Conservation (phyloP, 2,113 vertebrate genomes). For the Microcebus tavaratra region DNA sequence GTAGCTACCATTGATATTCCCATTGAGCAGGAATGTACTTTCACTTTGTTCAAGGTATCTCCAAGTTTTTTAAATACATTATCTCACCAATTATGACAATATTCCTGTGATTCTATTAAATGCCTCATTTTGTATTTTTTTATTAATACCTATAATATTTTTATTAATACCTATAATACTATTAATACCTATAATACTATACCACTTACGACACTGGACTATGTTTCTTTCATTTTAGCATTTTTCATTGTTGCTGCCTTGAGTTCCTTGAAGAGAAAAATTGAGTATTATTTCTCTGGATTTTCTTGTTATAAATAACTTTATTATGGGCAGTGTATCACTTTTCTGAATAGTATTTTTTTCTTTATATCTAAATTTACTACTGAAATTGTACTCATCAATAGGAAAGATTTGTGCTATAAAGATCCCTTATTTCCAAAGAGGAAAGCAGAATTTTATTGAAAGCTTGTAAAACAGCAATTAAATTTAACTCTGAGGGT, state of each 20-base stretch:
- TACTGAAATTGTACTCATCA: conserved; percentile 33
- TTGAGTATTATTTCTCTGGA: not conserved
- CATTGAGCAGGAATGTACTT: not conserved
- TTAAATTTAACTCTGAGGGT: conserved; percentile 53
- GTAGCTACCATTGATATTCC: not conserved
- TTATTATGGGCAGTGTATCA: not conserved
- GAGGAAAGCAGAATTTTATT: conserved; percentile 47
- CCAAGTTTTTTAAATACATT: not conserved
- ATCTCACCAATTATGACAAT: not conserved
- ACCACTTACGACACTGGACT: not conserved
- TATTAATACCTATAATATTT: not conserved
- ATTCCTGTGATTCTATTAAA: not conserved
- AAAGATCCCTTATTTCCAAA: conserved; percentile 59
- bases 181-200: no score
- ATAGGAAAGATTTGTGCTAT: not conserved
- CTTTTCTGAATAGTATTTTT: conserved; percentile 41
- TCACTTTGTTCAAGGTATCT: not conserved
- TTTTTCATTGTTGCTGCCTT: not conserved
- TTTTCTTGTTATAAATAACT: conserved; percentile 46
- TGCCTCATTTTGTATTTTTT: not conserved
- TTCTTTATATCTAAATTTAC: conserved; percentile 60
- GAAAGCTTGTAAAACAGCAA: conserved; percentile 45
- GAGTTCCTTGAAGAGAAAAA: not conserved
- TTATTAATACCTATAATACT: not conserved
- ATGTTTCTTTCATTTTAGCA: not conserved